A percentile compares a stretch with the other conserved stretches of the same genome.
phyloP scores from a whole-genome alignment of 2,113 vertebrate species.

The Damaliscus lunatus region DNA sequence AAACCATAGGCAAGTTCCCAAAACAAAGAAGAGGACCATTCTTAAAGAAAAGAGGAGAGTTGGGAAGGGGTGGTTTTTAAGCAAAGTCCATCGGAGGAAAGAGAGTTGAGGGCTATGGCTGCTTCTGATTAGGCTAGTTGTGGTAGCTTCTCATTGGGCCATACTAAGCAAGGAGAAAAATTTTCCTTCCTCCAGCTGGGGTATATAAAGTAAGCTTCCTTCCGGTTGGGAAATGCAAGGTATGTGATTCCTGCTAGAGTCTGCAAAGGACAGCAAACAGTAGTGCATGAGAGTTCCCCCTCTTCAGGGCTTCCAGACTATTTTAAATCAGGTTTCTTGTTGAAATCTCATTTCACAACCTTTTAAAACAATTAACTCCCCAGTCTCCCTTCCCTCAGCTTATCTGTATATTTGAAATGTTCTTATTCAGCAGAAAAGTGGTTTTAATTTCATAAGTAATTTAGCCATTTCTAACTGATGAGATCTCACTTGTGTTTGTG shows the following conservation, averaged over 20 bases:
- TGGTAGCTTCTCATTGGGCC: background rate
- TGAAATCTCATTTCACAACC: background rate
- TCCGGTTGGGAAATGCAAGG: background rate
- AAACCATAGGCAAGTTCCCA: background rate
- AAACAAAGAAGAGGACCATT: background rate
- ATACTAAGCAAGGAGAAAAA: background rate
- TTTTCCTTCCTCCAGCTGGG: background rate
- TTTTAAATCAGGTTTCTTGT: background rate
- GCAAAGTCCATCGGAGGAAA: background rate
- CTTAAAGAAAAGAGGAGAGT: background rate
- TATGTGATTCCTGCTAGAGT: background rate
- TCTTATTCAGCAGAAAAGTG: slow-evolving; percentile 12
- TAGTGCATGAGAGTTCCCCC: background rate
- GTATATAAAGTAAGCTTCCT: background rate
- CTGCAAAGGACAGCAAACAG: background rate
- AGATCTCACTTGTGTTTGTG: background rate
- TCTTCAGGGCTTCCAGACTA: background rate
- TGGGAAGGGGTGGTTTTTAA: background rate
- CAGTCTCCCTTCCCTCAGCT: background rate
- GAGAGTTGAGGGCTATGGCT: background rate
- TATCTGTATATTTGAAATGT: slow-evolving; percentile 21
- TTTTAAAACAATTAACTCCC: background rate
- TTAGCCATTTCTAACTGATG: slow-evolving; percentile 11
- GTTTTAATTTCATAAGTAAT: slow-evolving; percentile 12
- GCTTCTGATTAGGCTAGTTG: background rate